Conservation (phyloP, 2,888 invertebrate species). For the Xestia sexstrigata region DNA sequence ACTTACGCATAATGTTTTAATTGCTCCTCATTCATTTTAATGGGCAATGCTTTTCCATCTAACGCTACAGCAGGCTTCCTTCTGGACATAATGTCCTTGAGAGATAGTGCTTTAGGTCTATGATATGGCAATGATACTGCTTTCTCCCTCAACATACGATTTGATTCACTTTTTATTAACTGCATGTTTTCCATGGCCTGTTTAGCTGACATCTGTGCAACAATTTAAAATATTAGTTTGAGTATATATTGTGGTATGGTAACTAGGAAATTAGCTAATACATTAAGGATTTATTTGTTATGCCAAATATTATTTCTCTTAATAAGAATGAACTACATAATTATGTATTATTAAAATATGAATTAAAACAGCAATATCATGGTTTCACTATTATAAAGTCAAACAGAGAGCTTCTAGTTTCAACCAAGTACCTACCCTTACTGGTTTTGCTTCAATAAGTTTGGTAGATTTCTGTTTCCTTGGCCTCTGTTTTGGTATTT, state of each 20-base stretch:
- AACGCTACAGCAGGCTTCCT: constrained; percentile 80
- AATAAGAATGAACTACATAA: background rate
- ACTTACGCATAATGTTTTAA: constrained; percentile 92
- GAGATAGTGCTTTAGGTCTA: constrained; percentile 94
- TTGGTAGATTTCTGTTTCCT: constrained; percentile 75
- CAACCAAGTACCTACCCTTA: constrained; percentile 71
- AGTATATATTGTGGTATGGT: too few relatives aligned
- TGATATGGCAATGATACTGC: constrained; percentile 96
- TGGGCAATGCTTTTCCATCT: constrained; percentile 85
- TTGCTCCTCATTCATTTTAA: constrained; percentile 93
- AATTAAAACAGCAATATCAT: background rate
- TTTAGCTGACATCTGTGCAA: constrained; percentile 91
- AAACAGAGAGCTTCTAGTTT: background rate
- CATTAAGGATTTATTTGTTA: background rate
- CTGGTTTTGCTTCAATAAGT: constrained; percentile 80
- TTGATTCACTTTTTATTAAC: constrained; percentile 95
- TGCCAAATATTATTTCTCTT: background rate
- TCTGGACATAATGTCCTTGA: constrained; percentile 94
- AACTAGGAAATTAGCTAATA: background rate
- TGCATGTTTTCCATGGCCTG: constrained; percentile 93
- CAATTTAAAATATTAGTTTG: background rate
- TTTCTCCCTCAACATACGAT: constrained; percentile 94
- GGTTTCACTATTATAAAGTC: background rate
- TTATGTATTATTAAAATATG: background rate
- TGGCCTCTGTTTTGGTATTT: constrained; percentile 58